phyloP scores from a whole-genome alignment of 2,113 vertebrate species.

The Paradoxurus hermaphroditus region DNA sequence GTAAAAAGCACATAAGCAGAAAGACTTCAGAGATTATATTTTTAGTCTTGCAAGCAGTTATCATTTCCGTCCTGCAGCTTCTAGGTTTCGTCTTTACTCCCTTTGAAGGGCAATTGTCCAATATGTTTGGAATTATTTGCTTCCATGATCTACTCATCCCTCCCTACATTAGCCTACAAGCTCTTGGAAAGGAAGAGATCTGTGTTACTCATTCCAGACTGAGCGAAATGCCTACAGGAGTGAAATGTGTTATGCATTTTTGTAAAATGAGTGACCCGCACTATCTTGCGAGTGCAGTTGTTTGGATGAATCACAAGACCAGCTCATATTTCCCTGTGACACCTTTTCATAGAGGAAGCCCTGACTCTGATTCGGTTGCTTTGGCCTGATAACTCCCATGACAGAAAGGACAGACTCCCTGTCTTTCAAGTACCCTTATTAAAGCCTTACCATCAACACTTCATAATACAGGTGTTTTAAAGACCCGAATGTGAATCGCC shows the following conservation, averaged over 20 bases:
- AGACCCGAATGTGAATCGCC: neutral
- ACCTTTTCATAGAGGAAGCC: neutral
- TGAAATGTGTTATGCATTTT: neutral
- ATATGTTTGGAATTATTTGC: neutral
- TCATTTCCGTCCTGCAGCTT: neutral
- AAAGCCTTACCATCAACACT: neutral
- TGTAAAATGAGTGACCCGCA: neutral
- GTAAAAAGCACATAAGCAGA: neutral
- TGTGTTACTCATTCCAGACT: neutral
- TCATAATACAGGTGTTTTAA: neutral
- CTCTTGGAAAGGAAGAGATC: neutral
- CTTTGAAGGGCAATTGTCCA: neutral
- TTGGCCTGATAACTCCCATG: neutral
- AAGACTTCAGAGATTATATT: neutral
- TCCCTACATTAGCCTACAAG: neutral
- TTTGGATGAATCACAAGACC: neutral
- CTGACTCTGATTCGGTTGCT: neutral
- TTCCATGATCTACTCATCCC: neutral
- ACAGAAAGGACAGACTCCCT: neutral
- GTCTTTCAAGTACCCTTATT: neutral
- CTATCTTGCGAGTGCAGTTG: neutral
- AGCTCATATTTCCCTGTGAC: neutral
- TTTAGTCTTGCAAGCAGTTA: neutral
- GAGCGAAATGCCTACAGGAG: neutral
- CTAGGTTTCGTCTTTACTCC: neutral